Evolutionary conservation across 2,888 invertebrate species (phyloP).

Genomic region (Antitype chi): DNA sequence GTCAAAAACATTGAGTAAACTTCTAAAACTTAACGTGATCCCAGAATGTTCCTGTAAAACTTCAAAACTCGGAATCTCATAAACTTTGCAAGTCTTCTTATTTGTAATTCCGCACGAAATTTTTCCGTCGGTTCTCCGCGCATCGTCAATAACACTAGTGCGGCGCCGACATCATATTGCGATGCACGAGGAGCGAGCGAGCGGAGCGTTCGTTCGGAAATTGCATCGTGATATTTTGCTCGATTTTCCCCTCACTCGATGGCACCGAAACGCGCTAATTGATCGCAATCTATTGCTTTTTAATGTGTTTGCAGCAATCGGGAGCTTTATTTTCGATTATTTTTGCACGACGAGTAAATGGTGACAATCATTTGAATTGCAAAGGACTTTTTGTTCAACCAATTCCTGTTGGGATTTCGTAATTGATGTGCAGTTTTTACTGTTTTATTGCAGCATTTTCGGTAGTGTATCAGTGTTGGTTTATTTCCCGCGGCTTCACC

Average conservation of each 20-base stretch:
- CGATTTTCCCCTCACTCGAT: conserved; percentile 64
- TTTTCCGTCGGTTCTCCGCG: conserved; percentile 40
- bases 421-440: conserved; percentile 44
- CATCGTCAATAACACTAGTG: conserved; percentile 47
- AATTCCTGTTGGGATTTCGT: conserved; percentile 39
- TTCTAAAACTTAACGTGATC: conserved; percentile 20
- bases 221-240: conserved; percentile 75
- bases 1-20: conserved; percentile 7
- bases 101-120: conserved; percentile 34
- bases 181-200: conserved; percentile 46
- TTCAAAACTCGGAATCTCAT: conserved; percentile 21
- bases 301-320: conserved; percentile 80
- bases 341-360: conserved; percentile 69
- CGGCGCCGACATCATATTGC: conserved; percentile 58
- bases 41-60: conserved; percentile 21
- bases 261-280: conserved; percentile 78
- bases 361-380: conserved; percentile 70
- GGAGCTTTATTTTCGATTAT: conserved; percentile 71
- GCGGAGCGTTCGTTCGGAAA: conserved; percentile 74
- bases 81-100: conserved; percentile 29
- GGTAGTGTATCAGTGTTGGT: not conserved
- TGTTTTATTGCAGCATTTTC: conserved; percentile 15
- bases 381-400: conserved; percentile 46
- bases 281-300: conserved; percentile 85
- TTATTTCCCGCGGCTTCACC: not conserved